Evolutionary conservation across 2,797 vertebrate species (phyloP), one percentile per base, ranked within the genome.

Genomic region (Hapalemur alaotrensis): DNA sequence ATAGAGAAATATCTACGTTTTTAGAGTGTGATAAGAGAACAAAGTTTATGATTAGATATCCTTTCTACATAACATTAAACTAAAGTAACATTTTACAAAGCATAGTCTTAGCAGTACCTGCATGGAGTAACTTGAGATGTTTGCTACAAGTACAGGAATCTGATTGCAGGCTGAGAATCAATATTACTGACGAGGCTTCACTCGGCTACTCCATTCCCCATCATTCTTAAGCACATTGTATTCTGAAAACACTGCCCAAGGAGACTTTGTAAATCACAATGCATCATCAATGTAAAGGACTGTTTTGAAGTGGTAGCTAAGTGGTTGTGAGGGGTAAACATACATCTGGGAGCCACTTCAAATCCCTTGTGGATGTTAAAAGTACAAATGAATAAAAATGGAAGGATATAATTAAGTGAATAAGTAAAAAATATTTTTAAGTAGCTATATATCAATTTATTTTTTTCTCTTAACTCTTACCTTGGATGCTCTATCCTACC

Each of bases 301-400:
- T 48, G 5, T 38, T 93, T 67, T 59, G 22, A 81, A 61, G 73
- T 65, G n/a, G 41, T 23, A 52, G 13, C 14, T 81, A 94, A 65
- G 15, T 54, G 15, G 41, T 52, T 1, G 1, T 70, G 17, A 46
- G 69, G 22, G n/a, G 5, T 63, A 65, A 80, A 50, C 30, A 50
- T 35, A 17, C 17, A 38, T 48, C 7, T 84, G 73, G 46, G 28
- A 89, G 30, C 35, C 1, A 73, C 41, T 30, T 87, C 32, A 88
- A 69, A 80, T 93, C 72, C 20, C n/a, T 84, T 38, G 22, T 43
- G 46, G 43, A 57, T 67, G 25, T 93, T 65, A 57, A 46, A 84
- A 87, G 35, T 61, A 69, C 75, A 35, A 76, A 22, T 75, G 65
- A 93, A 59, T 82, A 67, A 87, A 92, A 93, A 50, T 28, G 13